A percentile compares a stretch with the other conserved stretches of the same genome.
phyloP scores from a whole-genome alignment of 2,888 invertebrate genomes.

The Parthenolecanium corni region DNA sequence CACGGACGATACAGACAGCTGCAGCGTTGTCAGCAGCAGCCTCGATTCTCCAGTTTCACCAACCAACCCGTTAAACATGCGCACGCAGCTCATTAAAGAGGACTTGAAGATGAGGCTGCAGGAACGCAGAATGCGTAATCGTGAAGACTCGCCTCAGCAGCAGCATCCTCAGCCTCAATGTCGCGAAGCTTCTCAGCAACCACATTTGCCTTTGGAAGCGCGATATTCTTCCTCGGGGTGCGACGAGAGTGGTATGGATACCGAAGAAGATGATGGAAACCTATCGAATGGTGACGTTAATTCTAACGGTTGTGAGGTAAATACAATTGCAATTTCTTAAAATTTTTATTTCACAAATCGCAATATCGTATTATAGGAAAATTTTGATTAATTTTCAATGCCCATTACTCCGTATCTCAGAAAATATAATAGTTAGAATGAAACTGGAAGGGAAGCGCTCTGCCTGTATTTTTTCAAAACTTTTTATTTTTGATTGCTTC shows the following conservation, averaged over 20 bases:
- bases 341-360: too few relatives aligned
- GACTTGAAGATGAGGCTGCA: slow-evolving; percentile 79
- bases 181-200: not conserved
- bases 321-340: too few relatives aligned
- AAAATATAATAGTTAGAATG: too few relatives aligned
- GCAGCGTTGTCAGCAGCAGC: slow-evolving; percentile 32
- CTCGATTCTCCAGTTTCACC: slow-evolving; percentile 41
- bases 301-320: slow-evolving; percentile 26
- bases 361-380: too few relatives aligned
- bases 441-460: too few relatives aligned
- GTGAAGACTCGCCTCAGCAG: slow-evolving; percentile 30
- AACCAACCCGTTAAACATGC: slow-evolving; percentile 53
- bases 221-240: slow-evolving; percentile 30
- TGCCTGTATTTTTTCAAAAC: too few relatives aligned
- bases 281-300: slow-evolving; percentile 36
- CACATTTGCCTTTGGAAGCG: not conserved
- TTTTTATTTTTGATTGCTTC: too few relatives aligned
- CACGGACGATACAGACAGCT: slow-evolving; percentile 10
- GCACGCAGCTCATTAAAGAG: slow-evolving; percentile 81
- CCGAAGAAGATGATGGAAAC: slow-evolving; percentile 32
- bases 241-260: slow-evolving; percentile 39
- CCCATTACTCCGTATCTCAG: too few relatives aligned
- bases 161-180: slow-evolving; percentile 32
- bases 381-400: too few relatives aligned
- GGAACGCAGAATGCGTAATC: slow-evolving; percentile 48